Evolutionary conservation across 2,113 vertebrate species (phyloP).

Genomic region (Oxyura jamaicensis): DNA sequence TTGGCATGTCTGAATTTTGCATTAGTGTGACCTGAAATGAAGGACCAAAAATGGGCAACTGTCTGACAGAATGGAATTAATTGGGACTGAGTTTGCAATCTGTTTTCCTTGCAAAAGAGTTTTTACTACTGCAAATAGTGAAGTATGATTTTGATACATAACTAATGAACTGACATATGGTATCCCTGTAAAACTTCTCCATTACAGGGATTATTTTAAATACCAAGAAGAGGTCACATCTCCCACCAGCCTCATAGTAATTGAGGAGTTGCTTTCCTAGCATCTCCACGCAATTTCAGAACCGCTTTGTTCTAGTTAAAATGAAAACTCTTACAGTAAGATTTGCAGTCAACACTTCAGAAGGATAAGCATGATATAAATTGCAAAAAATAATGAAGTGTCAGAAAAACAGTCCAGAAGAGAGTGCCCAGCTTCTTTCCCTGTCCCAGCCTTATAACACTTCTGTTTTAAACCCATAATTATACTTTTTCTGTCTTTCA

Average conservation of each 20-base stretch:
- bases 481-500: background rate
- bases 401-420: background rate
- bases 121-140: background rate
- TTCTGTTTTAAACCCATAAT: background rate
- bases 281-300: background rate
- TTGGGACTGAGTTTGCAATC: slow-evolving; percentile 67
- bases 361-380: background rate
- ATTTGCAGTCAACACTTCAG: background rate
- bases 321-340: background rate
- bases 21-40: slow-evolving; percentile 64
- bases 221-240: background rate
- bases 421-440: background rate
- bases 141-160: background rate
- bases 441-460: background rate
- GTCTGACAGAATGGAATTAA: slow-evolving; percentile 66
- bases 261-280: background rate
- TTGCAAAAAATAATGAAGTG: background rate
- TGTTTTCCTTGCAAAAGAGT: background rate
- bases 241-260: background rate
- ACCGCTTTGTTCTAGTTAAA: slow-evolving; percentile 17
- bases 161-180: background rate
- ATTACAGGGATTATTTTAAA: background rate
- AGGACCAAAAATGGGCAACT: slow-evolving; percentile 62
- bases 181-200: background rate
- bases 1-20: slow-evolving; percentile 74